Conservation (phyloP, 30 jellyfish, hydroid and myxozoan species). For the Hydractinia symbiolongicarpus region DNA sequence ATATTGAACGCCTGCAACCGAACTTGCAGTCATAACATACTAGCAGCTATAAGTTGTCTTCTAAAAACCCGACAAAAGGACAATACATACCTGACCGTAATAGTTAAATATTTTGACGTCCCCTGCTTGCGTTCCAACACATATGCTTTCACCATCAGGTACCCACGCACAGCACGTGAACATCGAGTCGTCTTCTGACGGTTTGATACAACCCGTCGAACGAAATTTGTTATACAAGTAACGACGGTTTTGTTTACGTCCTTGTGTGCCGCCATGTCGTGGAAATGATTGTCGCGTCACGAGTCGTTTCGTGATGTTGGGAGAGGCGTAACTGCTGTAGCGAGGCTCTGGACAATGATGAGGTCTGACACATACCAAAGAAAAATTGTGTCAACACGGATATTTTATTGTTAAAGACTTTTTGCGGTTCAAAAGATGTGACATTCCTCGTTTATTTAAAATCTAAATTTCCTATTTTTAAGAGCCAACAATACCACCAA, state of each 20-base stretch:
- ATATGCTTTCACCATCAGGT: constrained; percentile 58
- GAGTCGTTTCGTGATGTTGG: constrained; percentile 52
- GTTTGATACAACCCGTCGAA: constrained; percentile 23
- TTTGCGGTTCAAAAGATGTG: too few species aligned
- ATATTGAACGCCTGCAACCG: not conserved
- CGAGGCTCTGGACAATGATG: constrained; percentile 93
- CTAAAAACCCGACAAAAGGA: not conserved
- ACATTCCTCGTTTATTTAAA: too few species aligned
- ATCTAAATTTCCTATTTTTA: too few species aligned
- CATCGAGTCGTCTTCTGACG: constrained; percentile 9
- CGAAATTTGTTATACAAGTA: constrained; percentile 44
- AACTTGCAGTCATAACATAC: not conserved
- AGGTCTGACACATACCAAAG: constrained; percentile 33
- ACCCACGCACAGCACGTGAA: constrained; percentile 26
- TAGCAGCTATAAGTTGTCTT: not conserved
- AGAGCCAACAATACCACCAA: too few species aligned
- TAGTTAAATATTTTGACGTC: constrained; percentile 57
- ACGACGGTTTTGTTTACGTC: constrained; percentile 64
- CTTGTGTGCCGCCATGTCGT: constrained; percentile 79
- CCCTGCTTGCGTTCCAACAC: constrained; percentile 81
- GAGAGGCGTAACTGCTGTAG: constrained; percentile 56
- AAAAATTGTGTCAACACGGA: too few species aligned
- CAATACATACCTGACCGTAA: constrained; percentile 58
- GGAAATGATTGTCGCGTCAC: constrained; percentile 62
- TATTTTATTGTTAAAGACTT: too few species aligned